A percentile compares a stretch with the other conserved stretches of the same genome.
phyloP scores from a whole-genome alignment of 2,797 vertebrate genomes.

The Dendrocincla tyrannina region DNA sequence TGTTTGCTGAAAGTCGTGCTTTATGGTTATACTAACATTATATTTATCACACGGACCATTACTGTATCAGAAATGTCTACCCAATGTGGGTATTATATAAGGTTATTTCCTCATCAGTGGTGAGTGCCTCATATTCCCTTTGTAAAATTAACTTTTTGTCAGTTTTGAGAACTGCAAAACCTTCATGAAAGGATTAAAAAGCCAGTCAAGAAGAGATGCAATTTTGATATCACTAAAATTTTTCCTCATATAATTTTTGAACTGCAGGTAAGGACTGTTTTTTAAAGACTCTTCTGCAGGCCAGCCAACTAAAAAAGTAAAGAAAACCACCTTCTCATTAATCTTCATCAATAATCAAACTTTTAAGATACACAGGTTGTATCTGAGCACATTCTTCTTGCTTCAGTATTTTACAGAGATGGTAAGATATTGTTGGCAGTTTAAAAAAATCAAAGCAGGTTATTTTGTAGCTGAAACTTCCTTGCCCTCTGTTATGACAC shows the following conservation, averaged over 20 bases:
- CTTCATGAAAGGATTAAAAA: background rate
- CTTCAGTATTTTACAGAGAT: background rate
- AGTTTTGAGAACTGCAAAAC: background rate
- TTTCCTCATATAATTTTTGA: background rate
- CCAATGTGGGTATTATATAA: background rate
- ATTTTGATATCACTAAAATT: background rate
- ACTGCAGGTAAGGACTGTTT: background rate
- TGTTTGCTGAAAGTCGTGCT: background rate
- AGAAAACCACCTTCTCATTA: background rate
- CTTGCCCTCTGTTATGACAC: background rate
- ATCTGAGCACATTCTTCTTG: background rate
- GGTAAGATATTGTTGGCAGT: background rate
- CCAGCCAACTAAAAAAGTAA: background rate
- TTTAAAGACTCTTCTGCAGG: background rate
- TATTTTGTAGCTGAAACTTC: background rate
- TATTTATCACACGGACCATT: background rate
- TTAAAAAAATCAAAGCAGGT: background rate
- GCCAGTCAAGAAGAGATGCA: background rate
- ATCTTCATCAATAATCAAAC: background rate
- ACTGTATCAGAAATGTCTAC: background rate
- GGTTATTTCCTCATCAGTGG: background rate
- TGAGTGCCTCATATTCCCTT: background rate
- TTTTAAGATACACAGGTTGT: background rate
- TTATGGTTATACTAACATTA: background rate
- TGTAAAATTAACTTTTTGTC: background rate